A percentile compares a stretch with the other conserved stretches of the same genome.
phyloP scores from a whole-genome alignment of 2,113 vertebrate species.

The Prionailurus viverrinus region DNA sequence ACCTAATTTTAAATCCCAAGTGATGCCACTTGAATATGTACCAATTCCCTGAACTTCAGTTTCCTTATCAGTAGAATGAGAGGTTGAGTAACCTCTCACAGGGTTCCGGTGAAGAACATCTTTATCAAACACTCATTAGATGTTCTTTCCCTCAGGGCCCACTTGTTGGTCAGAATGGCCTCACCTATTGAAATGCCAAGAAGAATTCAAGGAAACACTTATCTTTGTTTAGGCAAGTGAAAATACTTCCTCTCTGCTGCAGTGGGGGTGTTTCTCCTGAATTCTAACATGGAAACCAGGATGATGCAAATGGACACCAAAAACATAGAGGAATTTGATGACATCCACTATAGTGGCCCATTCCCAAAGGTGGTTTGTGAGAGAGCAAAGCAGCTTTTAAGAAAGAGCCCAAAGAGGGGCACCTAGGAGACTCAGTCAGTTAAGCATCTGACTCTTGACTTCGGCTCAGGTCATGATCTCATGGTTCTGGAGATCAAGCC shows the following conservation, averaged over 20 bases:
- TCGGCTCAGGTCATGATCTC: too few species aligned
- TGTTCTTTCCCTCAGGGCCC: not conserved
- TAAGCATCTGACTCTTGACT: too few species aligned
- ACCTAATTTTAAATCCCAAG: not conserved
- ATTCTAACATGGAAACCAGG: not conserved
- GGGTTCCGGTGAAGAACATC: not conserved
- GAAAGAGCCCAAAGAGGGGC: not conserved
- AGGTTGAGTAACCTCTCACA: not conserved
- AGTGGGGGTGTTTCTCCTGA: not conserved
- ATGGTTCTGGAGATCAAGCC: too few species aligned
- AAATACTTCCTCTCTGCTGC: slow-evolving; percentile 3
- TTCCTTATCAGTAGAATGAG: not conserved
- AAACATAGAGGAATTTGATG: not conserved
- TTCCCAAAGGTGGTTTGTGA: not conserved
- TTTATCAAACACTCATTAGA: not conserved
- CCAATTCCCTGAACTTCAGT: not conserved
- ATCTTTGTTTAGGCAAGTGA: not conserved
- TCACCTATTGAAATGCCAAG: not conserved
- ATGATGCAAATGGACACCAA: not conserved
- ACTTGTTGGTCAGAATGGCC: not conserved
- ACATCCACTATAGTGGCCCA: not conserved
- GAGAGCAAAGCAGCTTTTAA: not conserved
- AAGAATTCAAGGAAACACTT: not conserved
- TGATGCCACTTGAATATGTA: not conserved
- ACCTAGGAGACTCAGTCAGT: too few species aligned